Conservation (phyloP, 92 coral and sea anemone species). For the Epizoanthus illoricatus region DNA sequence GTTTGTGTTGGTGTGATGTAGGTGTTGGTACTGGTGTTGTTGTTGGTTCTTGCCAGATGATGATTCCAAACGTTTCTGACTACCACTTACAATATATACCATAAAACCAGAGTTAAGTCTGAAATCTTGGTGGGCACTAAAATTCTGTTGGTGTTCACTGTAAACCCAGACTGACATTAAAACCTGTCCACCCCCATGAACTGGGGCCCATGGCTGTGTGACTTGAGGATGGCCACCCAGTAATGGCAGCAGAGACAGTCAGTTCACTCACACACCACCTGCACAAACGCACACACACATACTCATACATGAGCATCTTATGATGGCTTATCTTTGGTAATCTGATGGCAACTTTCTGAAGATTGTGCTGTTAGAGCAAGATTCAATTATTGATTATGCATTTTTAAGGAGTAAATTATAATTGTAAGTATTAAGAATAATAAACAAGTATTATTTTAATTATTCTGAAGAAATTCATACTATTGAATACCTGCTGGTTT, state of each 20-base stretch:
- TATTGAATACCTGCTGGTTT: too few relatives aligned
- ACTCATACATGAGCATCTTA: not conserved
- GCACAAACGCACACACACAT: constrained; percentile 10
- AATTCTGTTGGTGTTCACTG: constrained; percentile 46
- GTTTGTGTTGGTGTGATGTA: too few relatives aligned
- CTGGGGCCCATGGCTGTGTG: constrained; percentile 41
- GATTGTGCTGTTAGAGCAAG: too few relatives aligned
- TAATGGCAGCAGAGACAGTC: constrained; percentile 54
- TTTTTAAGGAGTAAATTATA: too few relatives aligned
- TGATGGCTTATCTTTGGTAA: constrained; percentile 31
- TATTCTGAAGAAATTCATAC: too few relatives aligned
- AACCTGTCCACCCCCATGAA: constrained; percentile 45
- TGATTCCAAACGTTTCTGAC: constrained; percentile 55
- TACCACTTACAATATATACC: not conserved
- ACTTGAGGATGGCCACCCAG: constrained; percentile 44
- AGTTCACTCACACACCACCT: not conserved
- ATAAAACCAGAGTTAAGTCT: constrained; percentile 76
- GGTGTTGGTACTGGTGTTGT: too few relatives aligned
- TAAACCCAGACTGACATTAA: constrained; percentile 60
- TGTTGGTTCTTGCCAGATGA: constrained; percentile 34
- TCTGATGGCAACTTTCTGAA: constrained; percentile 52
- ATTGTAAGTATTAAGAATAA: too few relatives aligned
- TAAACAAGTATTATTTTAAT: too few relatives aligned
- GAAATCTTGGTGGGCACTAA: constrained; percentile 69
- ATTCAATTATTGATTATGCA: too few relatives aligned